Evolutionary conservation across 2,888 invertebrate genomes (phyloP), one percentile per base, ranked within the genome.

Genomic region (Gryllus longicercus): DNA sequence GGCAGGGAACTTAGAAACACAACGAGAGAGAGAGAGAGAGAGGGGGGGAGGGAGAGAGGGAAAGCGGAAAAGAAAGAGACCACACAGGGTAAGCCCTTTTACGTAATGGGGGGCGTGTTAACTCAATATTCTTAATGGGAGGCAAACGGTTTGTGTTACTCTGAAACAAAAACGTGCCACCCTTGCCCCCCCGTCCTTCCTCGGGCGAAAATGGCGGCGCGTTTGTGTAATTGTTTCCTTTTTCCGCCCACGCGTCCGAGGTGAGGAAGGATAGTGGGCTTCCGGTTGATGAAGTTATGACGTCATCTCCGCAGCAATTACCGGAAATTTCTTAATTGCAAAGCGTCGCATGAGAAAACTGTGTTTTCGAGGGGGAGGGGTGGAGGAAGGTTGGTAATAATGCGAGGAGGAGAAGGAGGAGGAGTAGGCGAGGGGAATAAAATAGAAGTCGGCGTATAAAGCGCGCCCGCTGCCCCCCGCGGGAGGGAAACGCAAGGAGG

Each of bases 71-170:
- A 63, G n/a, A 63, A 63, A n/a, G n/a, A 63, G 63, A 63, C n/a
- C 14, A 63, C 63, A n/a, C n/a, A 4, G 16, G 8, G 63, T 14
- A 18, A 63, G n/a, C n/a, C 63, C 63, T 63, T 63, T 63, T 63
- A 63, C 63, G 63, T 63, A 63, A 63, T 63, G n/a, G 63, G 14
- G 63, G 63, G 63, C n/a, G 63, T 63, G 63, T 63, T 63, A 63
- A 63, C 63, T 63, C 63, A 63, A 63, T 63, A 63, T 63, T 63
- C 63, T 63, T 63, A 63, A 63, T 63, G 63, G 63, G 63, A 63
- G 63, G 14, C 63, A 18, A 63, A 63, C 63, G 63, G 63, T 63
- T 63, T 63, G 63, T 63, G 63, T 63, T 63, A 63, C 63, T 63
- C n/a, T 3, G 16, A n/a, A 63, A 63, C 63, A 63, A 63, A 63